Base-by-base conservation (phyloP, 2,797 vertebrate genomes). In the Sebastiscus albofasciatus region DNA sequence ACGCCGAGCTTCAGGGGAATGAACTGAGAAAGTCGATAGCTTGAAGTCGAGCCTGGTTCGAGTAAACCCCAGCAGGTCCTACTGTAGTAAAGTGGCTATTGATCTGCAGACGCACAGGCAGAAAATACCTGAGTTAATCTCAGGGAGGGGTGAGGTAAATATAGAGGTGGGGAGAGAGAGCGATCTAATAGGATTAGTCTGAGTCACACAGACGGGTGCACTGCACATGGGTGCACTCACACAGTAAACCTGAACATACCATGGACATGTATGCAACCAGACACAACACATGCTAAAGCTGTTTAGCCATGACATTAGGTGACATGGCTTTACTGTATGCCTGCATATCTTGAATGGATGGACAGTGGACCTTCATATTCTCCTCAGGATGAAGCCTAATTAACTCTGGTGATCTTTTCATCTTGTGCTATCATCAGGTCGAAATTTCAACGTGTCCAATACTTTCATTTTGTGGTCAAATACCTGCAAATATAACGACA, bases 181-280 rank as follows among this genome's bases (percentile, higher is more conserved):
- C 71, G 82, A 82, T 87, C 90, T 92, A 92, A 92, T 89, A 81
- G 91, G 94, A 94, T 94, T 94, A 93, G 91, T 93, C 93, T 94
- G 89, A 90, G 79, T 84, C 85, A 66, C 80, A 90, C 76, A 91
- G 78, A 83, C 83, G 60, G 82, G 34, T 79, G 72, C 72, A 78
- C n/a, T 39, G 65, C 82, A 87, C 69, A 27, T 81, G 78, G 72
- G 62, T n/a, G 33, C 46, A 75, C 59, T 52, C 58, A 39, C 16
- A 56, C 22, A 66, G 83, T 27, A 69, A 52, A 77, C 71, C 77
- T 16, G 16, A 55, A 77, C 56, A 68, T 31, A 52, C 36, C 22
- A 27, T 20, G 13, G 13, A 66, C 52, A 27, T 61, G 36, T 64
- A 29, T 54, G 55, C 14, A 79, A 64, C 75, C 39, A 54, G 70